Percentiles rank a stretch among this genome's conserved stretches.
Evolutionary conservation across 2,797 vertebrate species (phyloP).

Genomic region (Bradypodion pumilum): DNA sequence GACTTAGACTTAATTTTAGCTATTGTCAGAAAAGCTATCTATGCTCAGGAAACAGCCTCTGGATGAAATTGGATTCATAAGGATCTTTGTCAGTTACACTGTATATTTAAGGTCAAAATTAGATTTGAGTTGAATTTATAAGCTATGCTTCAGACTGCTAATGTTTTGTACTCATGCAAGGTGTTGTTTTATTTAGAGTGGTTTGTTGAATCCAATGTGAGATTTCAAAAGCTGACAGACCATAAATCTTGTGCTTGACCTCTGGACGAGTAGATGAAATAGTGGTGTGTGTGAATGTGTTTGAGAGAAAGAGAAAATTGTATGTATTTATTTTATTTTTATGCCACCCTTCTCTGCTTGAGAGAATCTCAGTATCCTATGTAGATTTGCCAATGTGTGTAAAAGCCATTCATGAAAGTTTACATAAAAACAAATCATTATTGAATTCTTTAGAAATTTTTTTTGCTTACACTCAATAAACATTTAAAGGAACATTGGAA

Average conservation of each 20-base stretch:
- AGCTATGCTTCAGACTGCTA: background rate
- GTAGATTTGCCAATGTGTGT: background rate
- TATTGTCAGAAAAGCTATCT: background rate
- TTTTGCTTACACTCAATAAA: background rate
- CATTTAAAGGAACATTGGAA: background rate
- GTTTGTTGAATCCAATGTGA: background rate
- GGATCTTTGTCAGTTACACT: background rate
- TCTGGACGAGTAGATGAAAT: background rate
- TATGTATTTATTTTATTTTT: no score
- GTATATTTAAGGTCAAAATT: background rate
- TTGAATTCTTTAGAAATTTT: background rate
- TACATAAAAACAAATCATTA: background rate
- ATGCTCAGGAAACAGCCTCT: background rate
- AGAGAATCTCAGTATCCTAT: no score
- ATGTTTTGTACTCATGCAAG: background rate
- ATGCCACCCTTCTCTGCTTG: no score
- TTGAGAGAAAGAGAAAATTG: background rate
- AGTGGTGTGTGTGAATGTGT: background rate
- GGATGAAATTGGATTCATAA: background rate
- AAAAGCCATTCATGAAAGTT: background rate
- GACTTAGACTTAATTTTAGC: background rate
- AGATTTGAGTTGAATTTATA: background rate
- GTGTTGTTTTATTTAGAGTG: background rate
- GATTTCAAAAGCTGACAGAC: slow-evolving; percentile 5
- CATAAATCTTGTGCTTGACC: background rate